phyloP scores from a whole-genome alignment of 2,888 invertebrate species.

The Proisotoma minuta region DNA sequence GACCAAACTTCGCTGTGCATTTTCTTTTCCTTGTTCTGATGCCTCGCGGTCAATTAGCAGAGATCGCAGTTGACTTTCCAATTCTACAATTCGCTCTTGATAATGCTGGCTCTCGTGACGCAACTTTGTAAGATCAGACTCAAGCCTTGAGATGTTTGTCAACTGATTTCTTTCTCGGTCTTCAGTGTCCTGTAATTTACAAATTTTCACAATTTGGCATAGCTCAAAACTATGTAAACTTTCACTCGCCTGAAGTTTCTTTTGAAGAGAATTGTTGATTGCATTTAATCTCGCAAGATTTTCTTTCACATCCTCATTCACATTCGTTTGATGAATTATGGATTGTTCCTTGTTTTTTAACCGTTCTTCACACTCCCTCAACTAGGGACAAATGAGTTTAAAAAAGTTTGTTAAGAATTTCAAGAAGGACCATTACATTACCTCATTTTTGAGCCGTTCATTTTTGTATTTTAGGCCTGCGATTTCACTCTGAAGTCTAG shows the following conservation, averaged over 20 bases:
- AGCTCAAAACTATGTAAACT: background rate
- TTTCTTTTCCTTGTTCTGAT: slow-evolving; percentile 45
- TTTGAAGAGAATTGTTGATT: slow-evolving; percentile 71
- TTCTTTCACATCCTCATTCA: slow-evolving; percentile 72
- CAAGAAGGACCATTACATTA: slow-evolving; percentile 51
- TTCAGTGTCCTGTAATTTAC: slow-evolving; percentile 66
- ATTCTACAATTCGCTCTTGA: slow-evolving; percentile 71
- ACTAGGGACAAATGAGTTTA: too few species aligned
- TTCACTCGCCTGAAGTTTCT: slow-evolving; percentile 58
- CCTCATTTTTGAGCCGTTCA: slow-evolving; percentile 71
- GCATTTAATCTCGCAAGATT: slow-evolving; percentile 78
- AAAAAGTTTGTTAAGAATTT: background rate
- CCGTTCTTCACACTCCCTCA: slow-evolving; percentile 66
- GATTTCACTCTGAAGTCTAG: slow-evolving; percentile 67
- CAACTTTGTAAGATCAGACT: slow-evolving; percentile 67
- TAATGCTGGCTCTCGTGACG: slow-evolving; percentile 68
- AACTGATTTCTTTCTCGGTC: slow-evolving; percentile 69
- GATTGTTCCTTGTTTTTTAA: slow-evolving; percentile 67
- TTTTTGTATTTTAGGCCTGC: slow-evolving; percentile 79
- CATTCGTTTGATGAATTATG: slow-evolving; percentile 70
- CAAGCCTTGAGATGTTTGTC: slow-evolving; percentile 60
- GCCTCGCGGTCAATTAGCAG: slow-evolving; percentile 46
- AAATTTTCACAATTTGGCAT: background rate
- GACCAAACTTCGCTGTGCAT: slow-evolving; percentile 39
- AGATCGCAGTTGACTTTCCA: slow-evolving; percentile 60